phyloP scores from a whole-genome alignment of 2,113 vertebrate genomes.

The Pitta sordida region DNA sequence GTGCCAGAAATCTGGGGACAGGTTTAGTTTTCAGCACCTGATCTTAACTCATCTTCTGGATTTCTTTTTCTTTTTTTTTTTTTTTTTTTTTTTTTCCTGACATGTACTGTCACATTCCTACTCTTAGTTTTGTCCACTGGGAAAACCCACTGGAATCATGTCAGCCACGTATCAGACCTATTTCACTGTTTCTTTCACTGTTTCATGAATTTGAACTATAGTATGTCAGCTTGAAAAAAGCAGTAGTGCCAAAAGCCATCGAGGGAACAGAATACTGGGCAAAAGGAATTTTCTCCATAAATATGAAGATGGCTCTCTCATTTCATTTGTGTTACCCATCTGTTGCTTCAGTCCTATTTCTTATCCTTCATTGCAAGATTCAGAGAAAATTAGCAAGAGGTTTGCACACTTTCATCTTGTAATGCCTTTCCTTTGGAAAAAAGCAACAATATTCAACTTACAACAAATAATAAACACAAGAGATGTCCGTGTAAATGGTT shows the following conservation, averaged over 20 bases:
- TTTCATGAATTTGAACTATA: not conserved
- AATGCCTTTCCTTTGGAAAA: not conserved
- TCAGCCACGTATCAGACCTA: not conserved
- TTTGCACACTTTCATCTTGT: not conserved
- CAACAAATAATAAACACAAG: not conserved
- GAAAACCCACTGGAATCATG: conserved; percentile 20
- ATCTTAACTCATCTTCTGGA: conserved; percentile 33
- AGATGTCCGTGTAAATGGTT: not conserved
- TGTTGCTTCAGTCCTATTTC: not conserved
- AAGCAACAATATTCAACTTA: not conserved
- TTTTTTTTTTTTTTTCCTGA: not conserved
- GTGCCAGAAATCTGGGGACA: conserved; percentile 18
- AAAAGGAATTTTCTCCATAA: not conserved
- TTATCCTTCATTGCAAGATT: not conserved
- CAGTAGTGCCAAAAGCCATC: not conserved
- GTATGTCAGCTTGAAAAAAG: not conserved
- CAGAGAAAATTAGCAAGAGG: not conserved
- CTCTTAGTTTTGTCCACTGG: not conserved
- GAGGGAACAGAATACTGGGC: not conserved
- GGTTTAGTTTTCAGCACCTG: conserved; percentile 60
- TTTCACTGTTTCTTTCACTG: not conserved
- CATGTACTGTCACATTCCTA: conserved; percentile 2
- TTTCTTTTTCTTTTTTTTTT: not conserved
- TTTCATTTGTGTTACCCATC: not conserved
- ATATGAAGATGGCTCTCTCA: not conserved